These are phyloP conservation scores for Setophaga petechia DNA, from an alignment of 2,113 vertebrate genomes.

Conservation along the genomic window DNA sequence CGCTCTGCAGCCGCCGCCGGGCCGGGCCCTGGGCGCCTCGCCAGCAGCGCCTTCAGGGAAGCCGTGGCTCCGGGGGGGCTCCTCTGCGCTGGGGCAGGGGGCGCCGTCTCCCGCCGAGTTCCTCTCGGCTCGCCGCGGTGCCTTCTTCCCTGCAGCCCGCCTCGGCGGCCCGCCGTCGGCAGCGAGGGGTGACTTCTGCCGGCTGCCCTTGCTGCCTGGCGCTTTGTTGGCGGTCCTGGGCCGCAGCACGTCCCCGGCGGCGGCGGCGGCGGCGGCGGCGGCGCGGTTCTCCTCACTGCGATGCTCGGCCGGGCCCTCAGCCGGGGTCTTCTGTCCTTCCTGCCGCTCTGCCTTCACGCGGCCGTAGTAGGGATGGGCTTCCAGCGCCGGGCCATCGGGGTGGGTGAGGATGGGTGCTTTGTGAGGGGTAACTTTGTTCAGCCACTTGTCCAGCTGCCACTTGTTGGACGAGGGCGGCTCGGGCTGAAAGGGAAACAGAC, in stretches of 20 bases:
- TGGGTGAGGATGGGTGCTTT: conserved; percentile 80
- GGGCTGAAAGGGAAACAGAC: conserved; percentile 72
- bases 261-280: fast-evolving
- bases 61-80: conserved; percentile 40
- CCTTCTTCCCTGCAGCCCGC: conserved; percentile 70
- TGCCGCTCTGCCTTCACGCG: conserved; percentile 45
- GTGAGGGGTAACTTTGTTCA: conserved; percentile 86
- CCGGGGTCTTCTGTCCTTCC: conserved; percentile 74
- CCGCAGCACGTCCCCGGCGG: conserved; percentile 75
- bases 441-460: conserved; percentile 97
- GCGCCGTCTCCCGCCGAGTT: conserved; percentile 49
- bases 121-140: conserved; percentile 64
- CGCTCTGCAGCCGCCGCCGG: conserved; percentile 56
- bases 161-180: conserved; percentile 62
- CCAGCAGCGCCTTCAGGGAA: conserved; percentile 40
- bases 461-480: conserved; percentile 85
- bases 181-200: conserved; percentile 78
- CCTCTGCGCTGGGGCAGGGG: conserved; percentile 58
- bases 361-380: conserved; percentile 65
- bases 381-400: conserved; percentile 65
- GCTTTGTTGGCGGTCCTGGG: conserved; percentile 76
- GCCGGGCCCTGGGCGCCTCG: conserved; percentile 64
- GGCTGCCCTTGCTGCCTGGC: conserved; percentile 73
- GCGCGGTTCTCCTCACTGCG: conserved; percentile 73
- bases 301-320: conserved; percentile 69